phyloP scores from a whole-genome alignment of 2,113 vertebrate genomes.

The Arizona elegans region DNA sequence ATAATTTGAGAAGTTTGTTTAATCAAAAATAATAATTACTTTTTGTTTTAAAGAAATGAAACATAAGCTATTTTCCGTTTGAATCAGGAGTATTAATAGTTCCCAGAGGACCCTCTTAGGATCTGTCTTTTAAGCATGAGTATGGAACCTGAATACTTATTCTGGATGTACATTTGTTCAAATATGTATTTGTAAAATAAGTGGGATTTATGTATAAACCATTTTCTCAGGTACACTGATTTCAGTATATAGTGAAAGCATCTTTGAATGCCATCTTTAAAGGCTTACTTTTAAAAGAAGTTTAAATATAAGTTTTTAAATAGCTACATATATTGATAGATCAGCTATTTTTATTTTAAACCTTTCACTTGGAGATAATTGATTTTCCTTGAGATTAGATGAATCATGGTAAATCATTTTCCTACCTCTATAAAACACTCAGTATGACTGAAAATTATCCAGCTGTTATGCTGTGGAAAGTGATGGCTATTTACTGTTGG shows the following conservation, averaged over 20 bases:
- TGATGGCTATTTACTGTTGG: neutral
- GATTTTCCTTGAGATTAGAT: neutral
- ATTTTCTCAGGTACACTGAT: neutral
- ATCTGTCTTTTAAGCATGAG: conserved; percentile 21
- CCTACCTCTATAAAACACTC: neutral
- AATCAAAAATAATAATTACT: conserved; percentile 43
- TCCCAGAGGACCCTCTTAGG: conserved; percentile 23
- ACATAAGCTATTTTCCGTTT: conserved; percentile 28
- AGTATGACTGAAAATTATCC: neutral
- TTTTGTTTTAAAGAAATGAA: conserved; percentile 52
- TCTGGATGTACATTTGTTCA: neutral
- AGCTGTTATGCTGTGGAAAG: neutral
- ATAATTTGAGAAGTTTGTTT: conserved; percentile 25
- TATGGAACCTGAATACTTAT: neutral
- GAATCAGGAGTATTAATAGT: conserved; percentile 19
- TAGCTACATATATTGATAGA: neutral
- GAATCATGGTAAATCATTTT: conserved; percentile 4
- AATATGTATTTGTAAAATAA: conserved; percentile 3
- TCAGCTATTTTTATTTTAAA: neutral
- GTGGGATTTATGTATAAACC: conserved; percentile 10
- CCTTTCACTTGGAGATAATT: neutral
- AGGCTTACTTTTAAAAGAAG: neutral
- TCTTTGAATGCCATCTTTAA: neutral
- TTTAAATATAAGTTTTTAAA: neutral
- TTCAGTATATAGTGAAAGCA: neutral